Conservation (phyloP, 2,113 vertebrate genomes). For the Marmota flaviventris region DNA sequence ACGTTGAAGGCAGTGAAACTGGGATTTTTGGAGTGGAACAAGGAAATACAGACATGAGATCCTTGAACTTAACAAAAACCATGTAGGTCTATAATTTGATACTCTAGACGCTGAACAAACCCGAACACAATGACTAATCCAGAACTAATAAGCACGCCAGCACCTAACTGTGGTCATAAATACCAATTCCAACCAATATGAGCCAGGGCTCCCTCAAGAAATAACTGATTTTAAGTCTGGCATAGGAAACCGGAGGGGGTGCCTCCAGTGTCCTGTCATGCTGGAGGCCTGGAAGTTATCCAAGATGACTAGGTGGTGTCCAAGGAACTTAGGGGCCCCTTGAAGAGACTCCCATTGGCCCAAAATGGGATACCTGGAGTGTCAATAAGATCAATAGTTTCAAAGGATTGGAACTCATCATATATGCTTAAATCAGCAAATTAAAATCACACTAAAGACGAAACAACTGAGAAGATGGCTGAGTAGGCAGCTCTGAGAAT, state of each 20-base stretch:
- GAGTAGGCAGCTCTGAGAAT: background rate
- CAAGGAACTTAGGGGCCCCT: background rate
- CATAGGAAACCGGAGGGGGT: background rate
- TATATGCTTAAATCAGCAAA: background rate
- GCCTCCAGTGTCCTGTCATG: no score
- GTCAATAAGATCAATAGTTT: background rate
- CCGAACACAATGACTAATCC: background rate
- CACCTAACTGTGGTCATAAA: background rate
- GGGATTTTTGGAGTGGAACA: background rate
- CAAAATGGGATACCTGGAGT: background rate
- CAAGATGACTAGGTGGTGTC: background rate
- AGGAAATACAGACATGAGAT: background rate
- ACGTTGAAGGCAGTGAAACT: background rate
- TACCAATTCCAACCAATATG: background rate
- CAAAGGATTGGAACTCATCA: background rate
- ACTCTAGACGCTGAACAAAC: no score
- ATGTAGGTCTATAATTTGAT: background rate
- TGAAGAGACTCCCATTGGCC: background rate
- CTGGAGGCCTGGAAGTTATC: background rate
- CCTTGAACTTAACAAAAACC: background rate
- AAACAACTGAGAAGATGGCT: background rate
- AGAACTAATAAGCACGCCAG: background rate
- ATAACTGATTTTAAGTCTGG: no score
- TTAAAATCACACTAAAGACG: background rate
- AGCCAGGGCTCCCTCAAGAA: background rate